Evolutionary conservation across 1,140 invertebrate species (phyloP), one percentile per base, ranked within the genome.

Genomic region (Drosophila subpulchrella): DNA sequence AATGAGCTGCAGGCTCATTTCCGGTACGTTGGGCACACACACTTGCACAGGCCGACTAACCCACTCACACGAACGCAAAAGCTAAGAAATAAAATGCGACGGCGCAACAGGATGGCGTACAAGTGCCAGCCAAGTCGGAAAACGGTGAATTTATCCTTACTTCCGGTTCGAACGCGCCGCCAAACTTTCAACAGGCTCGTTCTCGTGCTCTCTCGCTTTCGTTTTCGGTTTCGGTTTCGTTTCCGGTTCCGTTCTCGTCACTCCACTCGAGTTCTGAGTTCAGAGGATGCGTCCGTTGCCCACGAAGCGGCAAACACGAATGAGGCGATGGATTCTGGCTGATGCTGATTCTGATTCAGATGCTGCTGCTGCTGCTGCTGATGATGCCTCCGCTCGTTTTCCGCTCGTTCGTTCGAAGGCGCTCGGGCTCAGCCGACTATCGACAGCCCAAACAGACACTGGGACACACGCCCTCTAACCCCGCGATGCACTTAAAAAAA

Each of bases 251-350:
- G 38, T 36, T 47, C 65, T 39, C 65, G 41, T 15, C 32, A 68
- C 65, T 68, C 65, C 38, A 63, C 36, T 54, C n/a, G 17, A 60
- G 74, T 41, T 34, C 32, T 39, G 38, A 39, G 42, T 46, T 54
- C 42, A 56, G 60, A 78, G 70, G 61, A 58, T 58, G 54, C 84
- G 84, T 77, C 83, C 80, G 83, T 81, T 89, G 42, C 60, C 62
- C 57, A 76, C 83, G 67, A 89, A 74, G 72, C 76, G 80, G 80
- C 67, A 83, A 89, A 80, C 76, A 88, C 83, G 83, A 88, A 88
- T 88, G 84, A 83, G 48, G 36, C 51, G 27, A 36, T 48, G 54
- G 62, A 55, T 75, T 54, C 72, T 68, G 55, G 50, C 17, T 61
- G 57, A 66, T 70, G 38, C 48, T 38, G 72, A 30, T 57, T 63